Percentiles rank a stretch among this genome's conserved stretches.
Conservation (phyloP, 2,888 invertebrate genomes). For the Cryptocephalus moraei region DNA sequence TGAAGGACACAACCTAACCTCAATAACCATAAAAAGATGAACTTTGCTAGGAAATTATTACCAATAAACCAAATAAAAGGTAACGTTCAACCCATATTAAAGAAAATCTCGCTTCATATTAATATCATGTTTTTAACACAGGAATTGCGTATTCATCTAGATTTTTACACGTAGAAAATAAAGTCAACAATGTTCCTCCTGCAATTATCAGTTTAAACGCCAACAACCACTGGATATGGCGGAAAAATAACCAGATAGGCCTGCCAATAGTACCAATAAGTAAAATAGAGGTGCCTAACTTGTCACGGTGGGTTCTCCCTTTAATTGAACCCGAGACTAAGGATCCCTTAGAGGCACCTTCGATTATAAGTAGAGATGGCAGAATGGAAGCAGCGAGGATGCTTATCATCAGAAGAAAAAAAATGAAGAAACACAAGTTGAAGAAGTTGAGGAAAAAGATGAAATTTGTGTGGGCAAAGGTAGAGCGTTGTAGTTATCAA, state of each 20-base stretch:
- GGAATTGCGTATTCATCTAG: neutral
- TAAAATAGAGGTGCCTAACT: conserved; percentile 26
- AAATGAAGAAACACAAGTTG: conserved; percentile 82
- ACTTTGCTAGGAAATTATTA: too few relatives aligned
- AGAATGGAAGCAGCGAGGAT: conserved; percentile 64
- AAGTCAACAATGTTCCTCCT: too few relatives aligned
- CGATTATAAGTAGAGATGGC: conserved; percentile 27
- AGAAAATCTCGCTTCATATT: too few relatives aligned
- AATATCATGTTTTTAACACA: neutral
- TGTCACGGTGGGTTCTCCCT: conserved; percentile 19
- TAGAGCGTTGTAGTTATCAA: conserved; percentile 20
- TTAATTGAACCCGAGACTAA: conserved; percentile 16
- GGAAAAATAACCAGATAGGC: conserved; percentile 25
- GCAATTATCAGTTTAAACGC: neutral
- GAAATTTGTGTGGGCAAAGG: conserved; percentile 66
- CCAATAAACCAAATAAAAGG: too few relatives aligned
- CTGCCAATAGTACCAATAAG: conserved; percentile 18
- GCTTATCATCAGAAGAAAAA: conserved; percentile 66
- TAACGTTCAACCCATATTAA: too few relatives aligned
- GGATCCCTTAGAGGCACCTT: conserved; percentile 24
- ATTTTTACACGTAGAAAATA: neutral
- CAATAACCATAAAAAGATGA: too few relatives aligned
- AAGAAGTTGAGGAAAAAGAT: conserved; percentile 70
- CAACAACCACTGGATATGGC: conserved; percentile 28
- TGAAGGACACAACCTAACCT: too few relatives aligned